phyloP scores from a whole-genome alignment of 2,888 invertebrate genomes.

The Prosapia bicincta region DNA sequence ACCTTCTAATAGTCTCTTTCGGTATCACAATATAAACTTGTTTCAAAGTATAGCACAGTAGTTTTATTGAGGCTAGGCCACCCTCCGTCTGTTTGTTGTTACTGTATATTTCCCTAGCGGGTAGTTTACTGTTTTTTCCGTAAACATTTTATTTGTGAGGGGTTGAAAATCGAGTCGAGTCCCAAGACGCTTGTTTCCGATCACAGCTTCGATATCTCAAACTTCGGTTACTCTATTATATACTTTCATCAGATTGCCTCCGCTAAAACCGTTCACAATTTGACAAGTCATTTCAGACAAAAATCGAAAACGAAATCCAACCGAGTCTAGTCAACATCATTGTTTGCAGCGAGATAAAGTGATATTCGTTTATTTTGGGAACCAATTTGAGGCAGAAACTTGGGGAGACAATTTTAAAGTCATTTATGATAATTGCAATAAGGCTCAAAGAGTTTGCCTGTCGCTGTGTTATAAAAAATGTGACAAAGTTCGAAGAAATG shows the following conservation, averaged over 20 bases:
- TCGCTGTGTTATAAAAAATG: too few relatives aligned
- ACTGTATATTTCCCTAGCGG: conserved; percentile 21
- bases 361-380: too few relatives aligned
- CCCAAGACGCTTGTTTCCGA: conserved; percentile 17
- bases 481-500: too few relatives aligned
- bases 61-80: not conserved
- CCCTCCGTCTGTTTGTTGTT: not conserved
- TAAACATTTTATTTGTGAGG: conserved; percentile 23
- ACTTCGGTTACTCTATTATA: conserved; percentile 3
- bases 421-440: too few relatives aligned
- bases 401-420: too few relatives aligned
- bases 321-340: too few relatives aligned
- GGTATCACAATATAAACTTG: not conserved
- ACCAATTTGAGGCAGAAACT: too few relatives aligned
- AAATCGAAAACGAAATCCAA: not conserved
- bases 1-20: not conserved
- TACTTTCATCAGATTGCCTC: not conserved
- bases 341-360: too few relatives aligned
- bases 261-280: not conserved
- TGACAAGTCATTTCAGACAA: not conserved
- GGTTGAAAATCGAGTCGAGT: conserved; percentile 20
- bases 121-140: conserved; percentile 20
- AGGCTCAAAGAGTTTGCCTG: too few relatives aligned
- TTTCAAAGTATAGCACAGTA: not conserved
- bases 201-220: conserved; percentile 5